Conservation (phyloP, 2,113 vertebrate genomes). For the Corythornis vintsioides region DNA sequence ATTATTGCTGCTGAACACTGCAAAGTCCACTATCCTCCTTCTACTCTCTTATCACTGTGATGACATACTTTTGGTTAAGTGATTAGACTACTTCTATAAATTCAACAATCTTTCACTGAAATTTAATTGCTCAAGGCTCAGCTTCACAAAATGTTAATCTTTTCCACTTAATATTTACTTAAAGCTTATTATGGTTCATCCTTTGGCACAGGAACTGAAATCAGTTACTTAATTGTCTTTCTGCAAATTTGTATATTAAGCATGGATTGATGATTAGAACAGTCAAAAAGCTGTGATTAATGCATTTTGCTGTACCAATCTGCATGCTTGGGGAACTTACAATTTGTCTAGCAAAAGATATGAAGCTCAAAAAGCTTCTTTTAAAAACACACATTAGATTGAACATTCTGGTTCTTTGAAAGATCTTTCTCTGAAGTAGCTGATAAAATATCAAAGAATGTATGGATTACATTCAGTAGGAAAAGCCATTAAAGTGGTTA, state of each 20-base stretch:
- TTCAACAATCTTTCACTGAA: background rate
- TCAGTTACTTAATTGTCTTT: slow-evolving; percentile 24
- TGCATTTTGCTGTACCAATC: background rate
- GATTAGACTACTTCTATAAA: background rate
- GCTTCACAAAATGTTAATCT: slow-evolving; percentile 7
- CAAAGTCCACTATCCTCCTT: background rate
- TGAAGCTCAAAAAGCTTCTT: background rate
- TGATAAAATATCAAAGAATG: background rate
- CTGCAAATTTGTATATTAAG: slow-evolving; percentile 7
- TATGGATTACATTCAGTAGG: background rate
- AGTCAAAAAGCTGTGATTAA: background rate
- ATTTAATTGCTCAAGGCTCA: slow-evolving; percentile 31
- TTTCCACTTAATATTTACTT: slow-evolving; percentile 19
- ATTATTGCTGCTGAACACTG: background rate
- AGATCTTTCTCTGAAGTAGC: background rate
- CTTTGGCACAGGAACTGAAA: slow-evolving; percentile 21
- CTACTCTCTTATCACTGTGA: background rate
- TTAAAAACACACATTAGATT: background rate
- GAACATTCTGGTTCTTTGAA: background rate
- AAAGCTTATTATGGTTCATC: slow-evolving; percentile 15
- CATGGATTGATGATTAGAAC: background rate
- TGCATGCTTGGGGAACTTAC: background rate
- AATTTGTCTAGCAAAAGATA: background rate
- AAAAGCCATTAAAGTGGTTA: background rate
- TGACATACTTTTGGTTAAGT: background rate